Conservation (phyloP, 1,140 invertebrate species). For the Cryptotermes secundus region DNA sequence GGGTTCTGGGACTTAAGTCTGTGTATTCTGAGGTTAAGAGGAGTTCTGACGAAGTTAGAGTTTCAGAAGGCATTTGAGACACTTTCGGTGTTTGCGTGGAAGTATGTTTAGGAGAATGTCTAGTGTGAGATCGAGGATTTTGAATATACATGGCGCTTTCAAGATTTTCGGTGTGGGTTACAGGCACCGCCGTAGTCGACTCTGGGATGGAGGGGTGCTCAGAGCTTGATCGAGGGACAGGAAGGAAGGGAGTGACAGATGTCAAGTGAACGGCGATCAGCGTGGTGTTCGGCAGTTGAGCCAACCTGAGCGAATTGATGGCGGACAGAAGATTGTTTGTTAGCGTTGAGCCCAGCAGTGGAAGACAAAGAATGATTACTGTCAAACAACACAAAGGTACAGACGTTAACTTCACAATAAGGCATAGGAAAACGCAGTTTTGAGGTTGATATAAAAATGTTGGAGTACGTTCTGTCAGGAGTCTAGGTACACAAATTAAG, state of each 20-base stretch:
- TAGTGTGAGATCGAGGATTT: not conserved
- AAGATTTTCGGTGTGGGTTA: not conserved
- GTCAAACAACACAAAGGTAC: constrained; percentile 23
- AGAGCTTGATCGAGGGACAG: constrained; percentile 21
- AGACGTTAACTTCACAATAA: too few species aligned
- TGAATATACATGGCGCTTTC: not conserved
- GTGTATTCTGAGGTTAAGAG: not conserved
- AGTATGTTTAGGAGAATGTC: not conserved
- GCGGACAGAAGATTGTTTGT: constrained; percentile 45
- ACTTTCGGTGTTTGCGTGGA: not conserved
- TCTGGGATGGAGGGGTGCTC: not conserved
- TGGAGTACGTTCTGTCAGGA: too few species aligned
- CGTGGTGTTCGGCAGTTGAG: constrained; percentile 42
- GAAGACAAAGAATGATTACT: constrained; percentile 50
- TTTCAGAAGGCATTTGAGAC: not conserved
- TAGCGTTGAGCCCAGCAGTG: constrained; percentile 45
- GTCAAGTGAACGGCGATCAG: constrained; percentile 47
- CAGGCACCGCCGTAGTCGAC: not conserved
- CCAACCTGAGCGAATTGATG: constrained; percentile 45
- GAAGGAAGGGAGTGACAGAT: constrained; percentile 45
- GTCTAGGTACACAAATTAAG: too few species aligned
- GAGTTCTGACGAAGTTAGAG: too few species aligned
- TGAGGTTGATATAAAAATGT: too few species aligned
- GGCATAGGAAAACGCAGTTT: too few species aligned
- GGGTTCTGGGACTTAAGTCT: not conserved